Evolutionary conservation across 2,888 invertebrate genomes (phyloP).

Genomic region (Dryobota labecula): DNA sequence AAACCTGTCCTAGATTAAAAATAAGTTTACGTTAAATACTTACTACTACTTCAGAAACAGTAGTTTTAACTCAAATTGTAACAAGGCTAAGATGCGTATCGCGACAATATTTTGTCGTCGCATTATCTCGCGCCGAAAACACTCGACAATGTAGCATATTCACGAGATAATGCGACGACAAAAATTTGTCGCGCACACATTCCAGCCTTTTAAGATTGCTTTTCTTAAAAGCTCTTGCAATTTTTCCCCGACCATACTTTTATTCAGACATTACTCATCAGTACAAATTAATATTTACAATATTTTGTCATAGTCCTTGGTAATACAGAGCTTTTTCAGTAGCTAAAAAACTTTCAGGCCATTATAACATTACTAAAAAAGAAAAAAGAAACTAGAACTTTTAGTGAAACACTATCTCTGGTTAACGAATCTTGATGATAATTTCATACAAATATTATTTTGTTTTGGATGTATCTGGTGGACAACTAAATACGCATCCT

Average conservation of each 20-base stretch:
- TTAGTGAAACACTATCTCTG: neutral
- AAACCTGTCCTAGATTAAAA: neutral
- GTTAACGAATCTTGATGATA: neutral
- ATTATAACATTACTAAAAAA: neutral
- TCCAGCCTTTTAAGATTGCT: neutral
- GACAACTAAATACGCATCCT: neutral
- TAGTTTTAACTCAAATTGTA: neutral
- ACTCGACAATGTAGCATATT: neutral
- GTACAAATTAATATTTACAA: slow-evolving; percentile 55
- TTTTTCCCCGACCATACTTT: slow-evolving; percentile 35
- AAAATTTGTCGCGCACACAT: neutral
- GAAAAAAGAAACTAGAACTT: neutral
- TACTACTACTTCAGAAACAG: neutral
- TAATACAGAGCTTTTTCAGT: neutral
- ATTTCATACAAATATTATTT: neutral
- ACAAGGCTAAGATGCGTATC: neutral
- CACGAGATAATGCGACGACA: neutral
- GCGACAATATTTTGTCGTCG: neutral
- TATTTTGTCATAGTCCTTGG: slow-evolving; percentile 37
- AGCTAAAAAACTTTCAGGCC: slow-evolving; percentile 3
- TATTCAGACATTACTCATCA: slow-evolving; percentile 56
- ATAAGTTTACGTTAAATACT: neutral
- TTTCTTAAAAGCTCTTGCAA: neutral
- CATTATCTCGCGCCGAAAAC: neutral
- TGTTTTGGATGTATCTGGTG: neutral